Evolutionary conservation across 2,113 vertebrate species (phyloP).

Genomic region (Triplophysa dalaica): DNA sequence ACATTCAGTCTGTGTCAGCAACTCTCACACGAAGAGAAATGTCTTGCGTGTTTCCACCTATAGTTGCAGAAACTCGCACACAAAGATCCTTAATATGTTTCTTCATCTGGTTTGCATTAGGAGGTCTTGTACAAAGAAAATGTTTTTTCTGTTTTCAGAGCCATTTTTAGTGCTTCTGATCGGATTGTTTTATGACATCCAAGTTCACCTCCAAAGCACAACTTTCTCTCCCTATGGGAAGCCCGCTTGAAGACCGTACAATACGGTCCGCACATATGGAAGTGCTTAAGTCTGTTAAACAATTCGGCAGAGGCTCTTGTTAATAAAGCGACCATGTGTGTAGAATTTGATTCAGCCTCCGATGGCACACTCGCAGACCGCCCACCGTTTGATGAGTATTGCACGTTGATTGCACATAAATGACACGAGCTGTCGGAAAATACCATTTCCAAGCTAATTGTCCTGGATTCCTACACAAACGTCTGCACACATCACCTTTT

Average conservation of each 20-base stretch:
- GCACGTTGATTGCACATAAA: too few species aligned
- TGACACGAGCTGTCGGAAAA: not conserved
- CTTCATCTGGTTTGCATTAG: not conserved
- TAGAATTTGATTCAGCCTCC: not conserved
- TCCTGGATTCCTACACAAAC: not conserved
- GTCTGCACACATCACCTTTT: too few species aligned
- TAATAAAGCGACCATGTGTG: constrained; percentile 12
- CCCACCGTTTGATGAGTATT: not conserved
- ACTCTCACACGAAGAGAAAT: not conserved
- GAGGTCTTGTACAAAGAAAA: not conserved
- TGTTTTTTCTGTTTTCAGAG: not conserved
- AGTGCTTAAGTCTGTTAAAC: constrained; percentile 44
- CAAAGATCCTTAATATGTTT: not conserved
- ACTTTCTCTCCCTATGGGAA: constrained; percentile 1
- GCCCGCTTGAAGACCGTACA: not conserved
- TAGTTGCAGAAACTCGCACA: not conserved
- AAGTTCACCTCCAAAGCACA: not conserved
- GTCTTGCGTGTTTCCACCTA: not conserved
- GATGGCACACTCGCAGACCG: not conserved
- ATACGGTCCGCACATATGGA: constrained; percentile 42
- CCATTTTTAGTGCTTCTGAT: too few species aligned
- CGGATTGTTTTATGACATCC: too few species aligned
- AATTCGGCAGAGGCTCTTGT: constrained; percentile 36
- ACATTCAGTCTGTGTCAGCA: constrained; percentile 12
- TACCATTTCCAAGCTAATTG: not conserved